Conservation (phyloP, 2,113 vertebrate species). For the Rhea pennata region DNA sequence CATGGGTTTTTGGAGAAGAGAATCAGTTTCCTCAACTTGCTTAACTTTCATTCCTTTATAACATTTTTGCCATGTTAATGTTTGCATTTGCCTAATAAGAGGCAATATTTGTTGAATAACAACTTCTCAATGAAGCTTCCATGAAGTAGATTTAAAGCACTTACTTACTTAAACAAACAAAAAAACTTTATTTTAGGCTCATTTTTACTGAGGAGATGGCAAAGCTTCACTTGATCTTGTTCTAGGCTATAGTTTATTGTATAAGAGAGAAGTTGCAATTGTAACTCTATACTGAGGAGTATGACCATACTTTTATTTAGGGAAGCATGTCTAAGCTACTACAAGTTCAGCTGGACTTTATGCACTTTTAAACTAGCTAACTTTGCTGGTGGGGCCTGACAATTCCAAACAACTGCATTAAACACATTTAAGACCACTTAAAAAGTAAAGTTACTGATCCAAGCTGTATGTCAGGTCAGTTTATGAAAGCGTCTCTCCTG, state of each 20-base stretch:
- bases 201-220: not conserved
- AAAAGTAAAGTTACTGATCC: not conserved
- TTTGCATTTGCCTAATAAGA: too few relatives aligned
- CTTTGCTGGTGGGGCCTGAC: not conserved
- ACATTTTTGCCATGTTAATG: not conserved
- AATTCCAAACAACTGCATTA: not conserved
- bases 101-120: not conserved
- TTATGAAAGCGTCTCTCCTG: not conserved
- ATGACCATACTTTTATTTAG: not conserved
- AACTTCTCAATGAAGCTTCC: not conserved
- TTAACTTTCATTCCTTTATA: not conserved
- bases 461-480: not conserved
- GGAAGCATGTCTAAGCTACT: not conserved
- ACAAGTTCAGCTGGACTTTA: not conserved
- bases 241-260: not conserved
- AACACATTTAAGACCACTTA: not conserved
- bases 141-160: not conserved
- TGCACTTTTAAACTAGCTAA: not conserved
- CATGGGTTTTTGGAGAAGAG: not conserved
- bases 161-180: not conserved
- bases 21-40: not conserved
- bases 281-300: not conserved
- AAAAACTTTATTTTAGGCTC: not conserved
- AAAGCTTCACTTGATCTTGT: not conserved
- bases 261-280: not conserved